phyloP scores from a whole-genome alignment of 2,113 vertebrate species.

The Marmota monax region DNA sequence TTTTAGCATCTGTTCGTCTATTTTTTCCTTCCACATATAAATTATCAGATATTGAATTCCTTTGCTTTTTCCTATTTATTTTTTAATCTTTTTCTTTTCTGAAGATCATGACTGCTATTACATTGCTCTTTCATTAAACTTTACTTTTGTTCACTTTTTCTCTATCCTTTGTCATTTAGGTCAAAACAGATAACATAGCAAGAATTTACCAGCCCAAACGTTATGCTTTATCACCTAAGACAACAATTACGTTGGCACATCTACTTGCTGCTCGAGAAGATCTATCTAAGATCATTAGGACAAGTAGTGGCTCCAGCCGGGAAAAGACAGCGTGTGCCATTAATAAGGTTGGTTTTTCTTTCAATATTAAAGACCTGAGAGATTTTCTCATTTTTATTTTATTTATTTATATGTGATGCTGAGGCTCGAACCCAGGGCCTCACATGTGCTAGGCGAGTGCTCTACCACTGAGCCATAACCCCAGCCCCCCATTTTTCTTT shows the following conservation, averaged over 20 bases:
- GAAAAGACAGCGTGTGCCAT: constrained; percentile 93
- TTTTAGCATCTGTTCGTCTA: not conserved
- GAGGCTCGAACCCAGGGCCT: too few relatives aligned
- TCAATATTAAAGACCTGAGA: not conserved
- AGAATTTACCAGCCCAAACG: constrained; percentile 95
- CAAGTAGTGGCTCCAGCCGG: constrained; percentile 94
- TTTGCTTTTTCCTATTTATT: constrained; percentile 3
- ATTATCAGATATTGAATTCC: not conserved
- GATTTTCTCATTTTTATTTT: too few relatives aligned
- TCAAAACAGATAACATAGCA: constrained; percentile 96
- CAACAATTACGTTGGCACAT: constrained; percentile 89
- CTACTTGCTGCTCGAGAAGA: constrained; percentile 96
- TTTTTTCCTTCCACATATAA: not conserved
- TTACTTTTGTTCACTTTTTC: not conserved
- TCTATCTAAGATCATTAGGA: constrained; percentile 94
- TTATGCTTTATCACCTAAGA: constrained; percentile 90
- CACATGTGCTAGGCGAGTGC: too few relatives aligned
- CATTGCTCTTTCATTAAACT: constrained; percentile 42
- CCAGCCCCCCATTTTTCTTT: not conserved
- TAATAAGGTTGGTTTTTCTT: constrained; percentile 91
- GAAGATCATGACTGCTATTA: not conserved
- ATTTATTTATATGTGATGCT: too few relatives aligned
- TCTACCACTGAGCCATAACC: too few relatives aligned
- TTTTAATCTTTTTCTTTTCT: constrained; percentile 26
- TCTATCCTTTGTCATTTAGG: constrained; percentile 66